Evolutionary conservation across 2,113 vertebrate species (phyloP).

Genomic region (Pedetes capensis): DNA sequence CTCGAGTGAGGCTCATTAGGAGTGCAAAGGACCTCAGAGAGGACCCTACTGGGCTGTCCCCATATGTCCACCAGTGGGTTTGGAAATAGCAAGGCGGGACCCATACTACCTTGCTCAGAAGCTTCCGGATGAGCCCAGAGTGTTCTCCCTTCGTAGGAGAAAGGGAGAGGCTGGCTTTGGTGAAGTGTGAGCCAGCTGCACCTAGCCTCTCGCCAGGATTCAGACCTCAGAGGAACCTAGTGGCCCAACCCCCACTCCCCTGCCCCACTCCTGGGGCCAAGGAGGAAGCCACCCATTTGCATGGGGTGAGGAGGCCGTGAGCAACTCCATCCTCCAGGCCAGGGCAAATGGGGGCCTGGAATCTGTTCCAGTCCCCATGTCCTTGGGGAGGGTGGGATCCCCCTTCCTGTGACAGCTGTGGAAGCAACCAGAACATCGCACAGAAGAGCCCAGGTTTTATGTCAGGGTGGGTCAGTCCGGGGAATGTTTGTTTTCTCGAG

Average conservation of each 20-base stretch:
- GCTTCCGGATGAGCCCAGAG: not conserved
- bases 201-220: not conserved
- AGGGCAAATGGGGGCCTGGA: not conserved
- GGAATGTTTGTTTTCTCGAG: not conserved
- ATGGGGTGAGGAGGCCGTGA: not conserved
- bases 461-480: not conserved
- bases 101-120: accelerated
- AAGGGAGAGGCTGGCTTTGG: not conserved
- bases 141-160: not conserved
- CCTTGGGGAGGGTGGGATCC: not conserved
- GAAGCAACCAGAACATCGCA: not conserved
- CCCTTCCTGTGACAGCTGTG: not conserved
- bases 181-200: not conserved
- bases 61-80: accelerated
- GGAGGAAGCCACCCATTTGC: not conserved
- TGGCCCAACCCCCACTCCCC: not conserved
- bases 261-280: not conserved
- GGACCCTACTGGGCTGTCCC: too few species aligned
- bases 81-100: not conserved
- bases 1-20: not conserved
- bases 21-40: not conserved
- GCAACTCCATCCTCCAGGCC: not conserved
- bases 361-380: not conserved
- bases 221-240: not conserved
- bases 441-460: not conserved